A percentile compares a stretch with the other conserved stretches of the same genome.
Conservation (phyloP, 1,140 invertebrate genomes). For the Hycleus phaleratus region DNA sequence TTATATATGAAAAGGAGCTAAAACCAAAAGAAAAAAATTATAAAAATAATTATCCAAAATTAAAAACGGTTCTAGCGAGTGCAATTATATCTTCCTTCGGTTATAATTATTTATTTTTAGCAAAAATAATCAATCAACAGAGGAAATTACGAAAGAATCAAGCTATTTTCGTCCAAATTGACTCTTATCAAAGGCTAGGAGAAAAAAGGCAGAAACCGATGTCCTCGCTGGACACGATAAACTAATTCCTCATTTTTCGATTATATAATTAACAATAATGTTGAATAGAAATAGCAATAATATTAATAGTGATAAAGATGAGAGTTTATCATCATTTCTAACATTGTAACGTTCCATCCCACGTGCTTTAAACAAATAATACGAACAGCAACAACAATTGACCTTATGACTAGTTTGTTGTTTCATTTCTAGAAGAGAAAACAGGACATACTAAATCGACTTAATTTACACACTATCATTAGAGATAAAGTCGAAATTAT, state of each 20-base stretch:
- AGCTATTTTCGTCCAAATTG: too few species aligned
- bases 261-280: constrained; percentile 9
- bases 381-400: too few species aligned
- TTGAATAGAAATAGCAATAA: not conserved
- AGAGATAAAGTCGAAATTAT: too few species aligned
- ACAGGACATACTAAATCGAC: too few species aligned
- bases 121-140: not conserved
- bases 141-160: not conserved
- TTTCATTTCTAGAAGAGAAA: too few species aligned
- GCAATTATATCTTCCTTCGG: not conserved
- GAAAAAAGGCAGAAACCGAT: not conserved
- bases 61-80: not conserved
- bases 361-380: not conserved
- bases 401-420: too few species aligned
- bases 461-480: too few species aligned
- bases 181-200: too few species aligned
- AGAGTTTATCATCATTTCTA: constrained; percentile 12
- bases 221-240: constrained; percentile 8
- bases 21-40: too few species aligned
- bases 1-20: too few species aligned
- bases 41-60: not conserved
- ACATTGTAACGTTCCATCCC: not conserved
- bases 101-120: not conserved
- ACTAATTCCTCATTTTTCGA: constrained; percentile 16
- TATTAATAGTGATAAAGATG: too few species aligned